Evolutionary conservation across 2,113 vertebrate genomes (phyloP), one percentile per base, ranked within the genome.

Genomic region (Oncorhynchus mykiss): DNA sequence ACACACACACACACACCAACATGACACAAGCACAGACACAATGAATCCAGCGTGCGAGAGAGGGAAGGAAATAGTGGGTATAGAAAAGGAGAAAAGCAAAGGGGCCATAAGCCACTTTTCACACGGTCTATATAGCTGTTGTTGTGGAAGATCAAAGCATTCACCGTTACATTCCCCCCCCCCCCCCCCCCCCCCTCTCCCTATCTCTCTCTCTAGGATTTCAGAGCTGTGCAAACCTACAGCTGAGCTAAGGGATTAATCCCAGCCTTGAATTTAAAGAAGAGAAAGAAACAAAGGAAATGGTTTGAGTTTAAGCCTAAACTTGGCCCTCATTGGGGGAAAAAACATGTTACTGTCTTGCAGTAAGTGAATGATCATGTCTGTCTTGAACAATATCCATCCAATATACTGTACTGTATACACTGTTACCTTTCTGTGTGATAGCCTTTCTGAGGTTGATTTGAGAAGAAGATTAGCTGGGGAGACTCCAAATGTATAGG

Each of bases 201-300:
- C 6, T 9, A 7, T 39, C 34, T 9, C 34, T 39, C 75, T 34
- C 31, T 34, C 78, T 51, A 78, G 84, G 83, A 87, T 77, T 83
- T 86, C 77, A 77, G 76, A 16, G 77, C 72, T 14, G 69, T 77
- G 79, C 74, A 77, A 83, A 76, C 83, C 81, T 78, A 45, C 79
- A 45, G 39, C 39, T 45, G 39, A 57, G 80, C 84, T 88, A 82
- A 86, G 85, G 87, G 90, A 90, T 91, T 87, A 91, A 82, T 71
- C 82, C 39, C 82, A 82, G 85, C 85, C 85, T 82, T 79, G 82
- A 78, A 83, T 90, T 87, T 83, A 83, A 87, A 45, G 39, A 9
- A 11, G 20, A n/a, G 22, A 13, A 25, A 64, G 62, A 25, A 64
- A 64, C 5, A 0, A 8, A 24, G 69, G 54, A 51, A 62, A 75